Evolutionary conservation across 2,888 invertebrate genomes (phyloP).

Genomic region (Athrips mouffetella): DNA sequence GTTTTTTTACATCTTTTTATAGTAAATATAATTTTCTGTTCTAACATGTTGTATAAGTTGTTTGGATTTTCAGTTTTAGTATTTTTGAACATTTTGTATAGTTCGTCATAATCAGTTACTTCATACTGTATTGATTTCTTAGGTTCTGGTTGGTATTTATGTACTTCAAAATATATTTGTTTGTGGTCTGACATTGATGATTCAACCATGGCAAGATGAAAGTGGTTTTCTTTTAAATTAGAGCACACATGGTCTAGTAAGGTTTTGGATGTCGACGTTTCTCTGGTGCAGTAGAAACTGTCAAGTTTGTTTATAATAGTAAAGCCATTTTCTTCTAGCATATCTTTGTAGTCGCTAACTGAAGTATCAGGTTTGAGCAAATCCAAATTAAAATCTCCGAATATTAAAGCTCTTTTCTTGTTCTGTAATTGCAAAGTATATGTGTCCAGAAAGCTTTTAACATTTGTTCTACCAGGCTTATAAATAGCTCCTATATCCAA

Average conservation of each 20-base stretch:
- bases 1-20: not conserved
- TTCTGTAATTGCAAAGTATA: constrained; percentile 12
- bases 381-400: constrained; percentile 19
- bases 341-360: constrained; percentile 12
- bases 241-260: not conserved
- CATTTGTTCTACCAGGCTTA: constrained; percentile 17
- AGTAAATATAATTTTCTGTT: not conserved
- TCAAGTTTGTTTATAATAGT: constrained; percentile 11
- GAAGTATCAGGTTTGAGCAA: constrained; percentile 4
- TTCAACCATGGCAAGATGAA: not conserved
- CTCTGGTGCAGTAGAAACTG: constrained; percentile 4
- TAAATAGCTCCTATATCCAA: constrained; percentile 18
- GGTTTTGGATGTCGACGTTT: not conserved
- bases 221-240: not conserved
- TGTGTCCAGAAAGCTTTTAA: constrained; percentile 15
- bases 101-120: not conserved
- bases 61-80: not conserved
- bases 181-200: constrained; percentile 10
- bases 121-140: not conserved
- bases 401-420: constrained; percentile 16
- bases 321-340: constrained; percentile 17
- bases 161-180: constrained; percentile 6
- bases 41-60: not conserved
- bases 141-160: not conserved
- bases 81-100: not conserved